Evolutionary conservation across 2,113 vertebrate species (phyloP).

Genomic region (Oreochromis aureus): DNA sequence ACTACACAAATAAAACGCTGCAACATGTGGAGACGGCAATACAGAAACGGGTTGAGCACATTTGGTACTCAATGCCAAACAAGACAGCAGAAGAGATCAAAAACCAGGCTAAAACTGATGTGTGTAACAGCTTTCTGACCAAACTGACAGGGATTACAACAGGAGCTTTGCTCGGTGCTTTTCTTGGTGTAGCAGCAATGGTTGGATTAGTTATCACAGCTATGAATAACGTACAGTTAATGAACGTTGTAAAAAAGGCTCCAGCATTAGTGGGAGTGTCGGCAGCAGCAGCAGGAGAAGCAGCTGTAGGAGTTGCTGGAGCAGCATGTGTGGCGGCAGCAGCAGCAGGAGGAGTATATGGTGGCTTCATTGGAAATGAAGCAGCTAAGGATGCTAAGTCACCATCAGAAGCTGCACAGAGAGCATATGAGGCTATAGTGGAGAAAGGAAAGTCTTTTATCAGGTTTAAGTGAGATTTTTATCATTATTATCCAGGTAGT

Average conservation of each 20-base stretch:
- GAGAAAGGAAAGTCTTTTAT: background rate
- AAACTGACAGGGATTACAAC: background rate
- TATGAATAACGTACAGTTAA: background rate
- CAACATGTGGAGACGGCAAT: background rate
- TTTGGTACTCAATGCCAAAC: background rate
- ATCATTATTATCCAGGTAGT: accelerated
- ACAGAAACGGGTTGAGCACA: background rate
- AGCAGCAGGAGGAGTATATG: background rate
- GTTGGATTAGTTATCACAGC: background rate
- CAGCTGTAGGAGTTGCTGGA: background rate
- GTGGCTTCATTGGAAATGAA: background rate
- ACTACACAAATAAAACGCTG: constrained; percentile 30
- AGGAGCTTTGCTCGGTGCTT: background rate
- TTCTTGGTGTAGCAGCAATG: background rate
- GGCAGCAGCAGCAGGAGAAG: background rate
- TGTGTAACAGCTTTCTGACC: accelerated
- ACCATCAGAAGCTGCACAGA: background rate
- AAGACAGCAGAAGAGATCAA: background rate
- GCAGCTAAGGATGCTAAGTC: background rate
- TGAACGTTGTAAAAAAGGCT: accelerated
- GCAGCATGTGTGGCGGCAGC: accelerated
- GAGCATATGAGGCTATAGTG: accelerated
- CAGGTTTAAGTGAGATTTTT: background rate
- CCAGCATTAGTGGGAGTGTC: accelerated
- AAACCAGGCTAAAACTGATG: constrained; percentile 46